Evolutionary conservation across 2,888 invertebrate genomes (phyloP).

Genomic region (Conchocele bisecta): DNA sequence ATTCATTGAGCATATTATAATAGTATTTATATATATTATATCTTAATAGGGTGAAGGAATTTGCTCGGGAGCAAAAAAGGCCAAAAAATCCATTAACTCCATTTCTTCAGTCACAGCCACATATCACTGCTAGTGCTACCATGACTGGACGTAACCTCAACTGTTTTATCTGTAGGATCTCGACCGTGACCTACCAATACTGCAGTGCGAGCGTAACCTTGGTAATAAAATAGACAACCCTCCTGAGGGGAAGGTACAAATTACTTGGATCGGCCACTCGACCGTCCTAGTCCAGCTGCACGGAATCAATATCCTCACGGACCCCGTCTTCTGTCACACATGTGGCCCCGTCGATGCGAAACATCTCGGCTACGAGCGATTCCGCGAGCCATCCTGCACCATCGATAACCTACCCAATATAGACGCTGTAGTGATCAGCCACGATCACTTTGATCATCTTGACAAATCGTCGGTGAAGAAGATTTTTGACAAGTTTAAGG

Average conservation of each 20-base stretch:
- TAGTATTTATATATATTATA: no score
- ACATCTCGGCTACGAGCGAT: slow-evolving; percentile 81
- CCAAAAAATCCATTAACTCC: no score
- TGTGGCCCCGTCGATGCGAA: slow-evolving; percentile 79
- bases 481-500: slow-evolving; percentile 62
- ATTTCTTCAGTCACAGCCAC: no score
- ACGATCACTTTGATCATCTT: slow-evolving; percentile 84
- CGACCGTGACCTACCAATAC: no score
- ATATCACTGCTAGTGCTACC: no score
- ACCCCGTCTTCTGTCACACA: slow-evolving; percentile 83
- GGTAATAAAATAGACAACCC: slow-evolving; percentile 41
- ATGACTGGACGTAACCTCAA: no score
- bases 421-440: slow-evolving; percentile 83
- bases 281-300: slow-evolving; percentile 83
- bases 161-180: no score
- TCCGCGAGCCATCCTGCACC: slow-evolving; percentile 71
- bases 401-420: slow-evolving; percentile 82
- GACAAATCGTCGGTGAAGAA: slow-evolving; percentile 76
- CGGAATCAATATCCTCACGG: slow-evolving; percentile 82
- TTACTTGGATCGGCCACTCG: slow-evolving; percentile 84
- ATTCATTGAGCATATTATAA: no score
- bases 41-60: no score
- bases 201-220: no score
- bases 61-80: no score
- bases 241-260: slow-evolving; percentile 68